These are phyloP conservation scores for Myotis lucifugus DNA, from an alignment of 2,113 vertebrate species.

Conservation along the genomic window DNA sequence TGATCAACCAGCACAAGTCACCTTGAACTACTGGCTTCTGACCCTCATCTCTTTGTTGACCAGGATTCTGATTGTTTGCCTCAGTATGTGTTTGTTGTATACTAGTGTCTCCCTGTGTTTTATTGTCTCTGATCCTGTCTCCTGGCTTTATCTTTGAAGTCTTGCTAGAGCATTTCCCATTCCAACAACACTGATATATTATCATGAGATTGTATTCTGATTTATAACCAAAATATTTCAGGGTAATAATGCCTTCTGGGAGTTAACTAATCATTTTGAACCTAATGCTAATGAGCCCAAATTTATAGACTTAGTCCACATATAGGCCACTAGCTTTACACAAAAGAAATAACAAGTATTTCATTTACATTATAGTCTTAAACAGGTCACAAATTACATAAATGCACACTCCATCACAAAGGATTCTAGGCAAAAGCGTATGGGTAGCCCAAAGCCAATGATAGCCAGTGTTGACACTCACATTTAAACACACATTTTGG, in stretches of 20 bases:
- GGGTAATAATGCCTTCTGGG: background rate
- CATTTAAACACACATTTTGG: background rate
- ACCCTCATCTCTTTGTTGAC: background rate
- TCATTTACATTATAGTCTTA: background rate
- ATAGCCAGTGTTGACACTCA: background rate
- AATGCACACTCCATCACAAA: background rate
- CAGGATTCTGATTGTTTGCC: background rate
- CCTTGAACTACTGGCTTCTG: background rate
- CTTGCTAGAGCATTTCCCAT: background rate
- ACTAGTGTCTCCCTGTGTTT: background rate
- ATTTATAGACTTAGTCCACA: background rate
- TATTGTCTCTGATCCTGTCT: background rate
- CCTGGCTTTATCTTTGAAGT: background rate
- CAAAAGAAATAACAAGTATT: background rate
- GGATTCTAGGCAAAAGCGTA: background rate
- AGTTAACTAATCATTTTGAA: constrained; percentile 40
- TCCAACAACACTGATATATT: background rate
- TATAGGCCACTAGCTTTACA: background rate
- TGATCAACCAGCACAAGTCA: background rate
- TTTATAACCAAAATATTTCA: constrained; percentile 30
- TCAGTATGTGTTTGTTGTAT: background rate
- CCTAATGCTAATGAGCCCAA: background rate
- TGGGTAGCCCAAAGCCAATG: background rate
- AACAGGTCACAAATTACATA: background rate
- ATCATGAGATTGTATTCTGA: constrained; percentile 13